Base-by-base conservation (phyloP, 2,113 vertebrate genomes). In the Heteronetta atricapilla region DNA sequence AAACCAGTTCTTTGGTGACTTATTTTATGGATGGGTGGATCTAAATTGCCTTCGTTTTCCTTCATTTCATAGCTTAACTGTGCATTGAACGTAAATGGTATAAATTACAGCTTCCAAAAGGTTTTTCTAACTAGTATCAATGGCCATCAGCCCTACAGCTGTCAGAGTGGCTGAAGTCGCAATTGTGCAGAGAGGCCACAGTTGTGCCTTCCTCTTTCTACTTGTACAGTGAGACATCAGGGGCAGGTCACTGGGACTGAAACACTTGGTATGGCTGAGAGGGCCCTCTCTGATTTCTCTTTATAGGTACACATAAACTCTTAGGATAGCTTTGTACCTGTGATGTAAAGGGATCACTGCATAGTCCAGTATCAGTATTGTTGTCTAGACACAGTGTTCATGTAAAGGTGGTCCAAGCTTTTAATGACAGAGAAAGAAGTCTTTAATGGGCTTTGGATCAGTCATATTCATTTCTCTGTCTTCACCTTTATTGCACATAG, bases 1-100 rank as follows among this genome's bases (percentile, higher is more conserved):
- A 92, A 88, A 82, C 77, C 74, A 92, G 83, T 36, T 84, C 68
- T 90, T 90, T 79, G 77, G 69, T 95, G 94, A 96, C 78, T 73
- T 85, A 33, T 85, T 92, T 95, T 82, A 93, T 92, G 88, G 82
- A 79, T 0, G 3, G 67, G 62, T 85, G 58, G 62, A 87, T 82
- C 50, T 87, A 82, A 96, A 91, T 93, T 82, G 70, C 60, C 74
- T 90, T 73, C 0, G 0, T 82, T 92, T 93, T 84, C 86, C 80
- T 87, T 84, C 80, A 60, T 46, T 79, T 86, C 83, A 73, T 79
- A 88, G 80, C 84, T 88, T 80, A 94, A 72, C 79, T 70, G 22
- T 82, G 70, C 75, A 69, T 17, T 84, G 86, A 90, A 74, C 63
- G 52, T 42, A 82, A 94, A 79, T 68, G 48, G 79, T 76, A 90